phyloP scores from a whole-genome alignment of 2,797 vertebrate genomes.

The Lates japonicus region DNA sequence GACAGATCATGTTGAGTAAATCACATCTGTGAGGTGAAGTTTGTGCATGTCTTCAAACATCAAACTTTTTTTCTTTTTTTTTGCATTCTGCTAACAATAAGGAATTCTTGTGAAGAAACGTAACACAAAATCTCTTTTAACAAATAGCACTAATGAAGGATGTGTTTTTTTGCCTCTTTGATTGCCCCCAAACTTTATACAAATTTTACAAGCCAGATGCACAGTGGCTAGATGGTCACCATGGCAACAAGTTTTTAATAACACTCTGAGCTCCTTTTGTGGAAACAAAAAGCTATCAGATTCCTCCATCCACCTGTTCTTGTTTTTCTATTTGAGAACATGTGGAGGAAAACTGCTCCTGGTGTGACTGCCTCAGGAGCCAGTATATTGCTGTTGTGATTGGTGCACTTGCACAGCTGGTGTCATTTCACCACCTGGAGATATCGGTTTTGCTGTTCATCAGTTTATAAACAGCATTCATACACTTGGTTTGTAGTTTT shows the following conservation, averaged over 20 bases:
- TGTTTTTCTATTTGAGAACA: constrained; percentile 45
- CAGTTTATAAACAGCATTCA: constrained; percentile 27
- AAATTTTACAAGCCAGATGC: constrained; percentile 34
- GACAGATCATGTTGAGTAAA: constrained; percentile 3
- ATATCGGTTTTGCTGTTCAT: constrained; percentile 39
- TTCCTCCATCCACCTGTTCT: constrained; percentile 57
- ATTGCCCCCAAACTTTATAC: constrained; percentile 33
- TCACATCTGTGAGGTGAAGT: constrained; percentile 1
- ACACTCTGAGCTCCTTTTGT: constrained; percentile 54
- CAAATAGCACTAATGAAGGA: constrained; percentile 17
- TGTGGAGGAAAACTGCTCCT: constrained; percentile 44
- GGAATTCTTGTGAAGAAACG: neutral
- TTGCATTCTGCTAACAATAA: neutral
- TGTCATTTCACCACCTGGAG: constrained; percentile 51
- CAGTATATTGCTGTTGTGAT: constrained; percentile 39
- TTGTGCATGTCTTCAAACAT: neutral
- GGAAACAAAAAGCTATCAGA: constrained; percentile 49
- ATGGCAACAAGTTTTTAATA: constrained; percentile 71
- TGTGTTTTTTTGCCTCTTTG: constrained; percentile 25
- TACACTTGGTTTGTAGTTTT: neutral
- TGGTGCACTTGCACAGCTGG: constrained; percentile 37
- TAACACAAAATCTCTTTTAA: constrained; percentile 11
- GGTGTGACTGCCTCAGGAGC: constrained; percentile 43
- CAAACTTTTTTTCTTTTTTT: neutral
- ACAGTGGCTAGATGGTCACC: constrained; percentile 56